A percentile compares a stretch with the other conserved stretches of the same genome.
Evolutionary conservation across 2,797 vertebrate genomes (phyloP).

Genomic region (Avahi laniger): DNA sequence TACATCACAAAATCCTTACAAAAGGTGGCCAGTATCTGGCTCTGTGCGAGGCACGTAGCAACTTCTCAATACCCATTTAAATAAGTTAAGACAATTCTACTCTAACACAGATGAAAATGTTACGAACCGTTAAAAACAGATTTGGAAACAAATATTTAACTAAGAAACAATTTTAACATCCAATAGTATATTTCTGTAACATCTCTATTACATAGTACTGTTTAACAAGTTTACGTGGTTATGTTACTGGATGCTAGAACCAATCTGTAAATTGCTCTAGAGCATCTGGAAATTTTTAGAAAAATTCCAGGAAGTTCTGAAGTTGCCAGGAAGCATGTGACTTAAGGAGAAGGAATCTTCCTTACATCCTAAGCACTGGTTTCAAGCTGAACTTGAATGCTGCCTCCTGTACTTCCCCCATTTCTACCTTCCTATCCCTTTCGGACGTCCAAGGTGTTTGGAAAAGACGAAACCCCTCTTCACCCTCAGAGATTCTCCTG

Average conservation of each 20-base stretch:
- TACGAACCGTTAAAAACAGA: neutral
- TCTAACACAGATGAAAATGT: neutral
- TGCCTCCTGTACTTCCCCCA: neutral
- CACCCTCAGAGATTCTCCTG: too few species aligned
- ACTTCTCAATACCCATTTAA: neutral
- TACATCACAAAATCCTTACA: neutral
- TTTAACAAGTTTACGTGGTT: neutral
- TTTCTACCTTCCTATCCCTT: too few species aligned
- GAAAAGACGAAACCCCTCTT: neutral
- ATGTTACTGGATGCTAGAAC: neutral
- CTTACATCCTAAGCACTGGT: neutral
- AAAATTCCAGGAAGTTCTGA: neutral
- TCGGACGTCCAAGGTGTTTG: neutral
- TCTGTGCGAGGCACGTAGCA: rapidly evolving
- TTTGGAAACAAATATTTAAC: neutral
- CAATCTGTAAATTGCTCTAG: neutral
- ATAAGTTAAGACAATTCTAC: neutral
- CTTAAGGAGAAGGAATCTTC: neutral
- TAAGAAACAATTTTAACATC: neutral
- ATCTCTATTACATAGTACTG: neutral
- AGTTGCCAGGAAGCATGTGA: neutral
- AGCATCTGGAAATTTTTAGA: neutral
- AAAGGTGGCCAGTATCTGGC: neutral
- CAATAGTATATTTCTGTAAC: neutral
- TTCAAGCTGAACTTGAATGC: neutral